Evolutionary conservation across 2,797 vertebrate species (phyloP).

Genomic region (Melanotaenia trifasciata): DNA sequence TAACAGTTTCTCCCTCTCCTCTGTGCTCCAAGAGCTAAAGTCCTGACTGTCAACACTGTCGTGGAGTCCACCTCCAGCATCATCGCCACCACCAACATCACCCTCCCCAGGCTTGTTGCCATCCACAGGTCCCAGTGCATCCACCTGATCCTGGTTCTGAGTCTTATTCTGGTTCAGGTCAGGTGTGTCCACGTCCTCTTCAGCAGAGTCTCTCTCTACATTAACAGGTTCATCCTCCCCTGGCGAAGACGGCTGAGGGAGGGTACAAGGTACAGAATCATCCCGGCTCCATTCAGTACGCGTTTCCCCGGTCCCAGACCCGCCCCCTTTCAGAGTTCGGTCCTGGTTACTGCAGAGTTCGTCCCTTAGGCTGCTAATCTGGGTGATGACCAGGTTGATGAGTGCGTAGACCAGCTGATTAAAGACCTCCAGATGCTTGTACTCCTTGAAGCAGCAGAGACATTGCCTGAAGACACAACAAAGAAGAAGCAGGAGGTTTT

Average conservation of each 20-base stretch:
- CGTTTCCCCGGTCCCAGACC: slow-evolving; percentile 83
- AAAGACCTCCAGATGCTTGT: slow-evolving; percentile 99
- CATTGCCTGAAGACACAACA: slow-evolving; percentile 88
- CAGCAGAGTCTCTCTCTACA: slow-evolving; percentile 91
- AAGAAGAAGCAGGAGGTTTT: neutral
- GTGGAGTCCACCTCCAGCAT: slow-evolving; percentile 70
- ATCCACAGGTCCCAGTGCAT: slow-evolving; percentile 78
- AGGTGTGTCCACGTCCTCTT: slow-evolving; percentile 81
- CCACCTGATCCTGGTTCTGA: slow-evolving; percentile 73
- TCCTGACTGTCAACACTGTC: slow-evolving; percentile 81
- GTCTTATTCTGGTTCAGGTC: slow-evolving; percentile 80
- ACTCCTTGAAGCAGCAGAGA: slow-evolving; percentile 99
- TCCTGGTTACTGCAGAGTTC: slow-evolving; percentile 86
- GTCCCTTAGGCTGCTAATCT: slow-evolving; percentile 95
- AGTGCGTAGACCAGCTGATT: slow-evolving; percentile 99
- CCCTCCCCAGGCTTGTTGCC: slow-evolving; percentile 73
- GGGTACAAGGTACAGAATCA: slow-evolving; percentile 79
- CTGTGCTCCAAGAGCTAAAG: slow-evolving; percentile 92
- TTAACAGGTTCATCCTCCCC: slow-evolving; percentile 90
- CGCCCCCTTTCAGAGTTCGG: slow-evolving; percentile 26
- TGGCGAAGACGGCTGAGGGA: slow-evolving; percentile 79
- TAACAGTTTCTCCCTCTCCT: slow-evolving; percentile 96
- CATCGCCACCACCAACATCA: neutral
- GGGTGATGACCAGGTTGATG: slow-evolving; percentile 97
- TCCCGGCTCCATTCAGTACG: slow-evolving; percentile 80